A percentile compares a stretch with the other conserved stretches of the same genome.
Conservation (phyloP, 2,797 vertebrate species). For the Parotocinclus haroldoi region DNA sequence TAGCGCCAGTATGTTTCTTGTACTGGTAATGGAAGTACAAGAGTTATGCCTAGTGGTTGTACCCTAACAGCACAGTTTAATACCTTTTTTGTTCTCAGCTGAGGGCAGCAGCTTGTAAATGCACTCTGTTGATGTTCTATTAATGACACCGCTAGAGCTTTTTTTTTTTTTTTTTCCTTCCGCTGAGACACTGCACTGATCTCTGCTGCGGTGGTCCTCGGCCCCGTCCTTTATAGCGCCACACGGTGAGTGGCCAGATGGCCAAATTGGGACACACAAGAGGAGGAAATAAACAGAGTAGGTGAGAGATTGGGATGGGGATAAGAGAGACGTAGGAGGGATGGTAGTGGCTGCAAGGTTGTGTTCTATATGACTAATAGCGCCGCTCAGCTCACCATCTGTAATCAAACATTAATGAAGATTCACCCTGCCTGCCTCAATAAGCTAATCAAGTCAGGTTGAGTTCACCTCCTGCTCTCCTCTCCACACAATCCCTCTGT, state of each 20-base stretch:
- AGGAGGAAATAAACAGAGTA: constrained; percentile 34
- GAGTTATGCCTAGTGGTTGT: background rate
- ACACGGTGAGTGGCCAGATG: constrained; percentile 37
- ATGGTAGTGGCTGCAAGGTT: constrained; percentile 50
- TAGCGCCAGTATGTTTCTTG: too few species aligned
- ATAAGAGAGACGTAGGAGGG: constrained; percentile 14
- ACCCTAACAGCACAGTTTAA: background rate
- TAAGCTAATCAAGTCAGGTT: constrained; percentile 50
- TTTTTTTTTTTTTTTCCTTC: constrained; percentile 14
- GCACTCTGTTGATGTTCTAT: constrained; percentile 1
- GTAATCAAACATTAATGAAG: constrained; percentile 74
- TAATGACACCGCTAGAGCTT: constrained; percentile 6
- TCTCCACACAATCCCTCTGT: background rate
- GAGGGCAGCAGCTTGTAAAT: constrained; percentile 3
- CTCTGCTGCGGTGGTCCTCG: constrained; percentile 20
- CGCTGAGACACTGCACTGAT: constrained; percentile 19
- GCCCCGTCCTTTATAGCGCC: constrained; percentile 29
- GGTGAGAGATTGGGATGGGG: constrained; percentile 12
- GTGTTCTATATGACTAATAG: constrained; percentile 59
- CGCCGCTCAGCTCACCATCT: constrained; percentile 57
- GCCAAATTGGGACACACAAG: constrained; percentile 31
- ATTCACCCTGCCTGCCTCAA: constrained; percentile 53
- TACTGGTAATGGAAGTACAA: too few species aligned
- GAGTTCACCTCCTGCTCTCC: constrained; percentile 39
- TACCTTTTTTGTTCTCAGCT: background rate